Percentiles rank a stretch among this genome's conserved stretches.
phyloP scores from a whole-genome alignment of 2,113 vertebrate species.

The Petrocephalus microphthalmus region DNA sequence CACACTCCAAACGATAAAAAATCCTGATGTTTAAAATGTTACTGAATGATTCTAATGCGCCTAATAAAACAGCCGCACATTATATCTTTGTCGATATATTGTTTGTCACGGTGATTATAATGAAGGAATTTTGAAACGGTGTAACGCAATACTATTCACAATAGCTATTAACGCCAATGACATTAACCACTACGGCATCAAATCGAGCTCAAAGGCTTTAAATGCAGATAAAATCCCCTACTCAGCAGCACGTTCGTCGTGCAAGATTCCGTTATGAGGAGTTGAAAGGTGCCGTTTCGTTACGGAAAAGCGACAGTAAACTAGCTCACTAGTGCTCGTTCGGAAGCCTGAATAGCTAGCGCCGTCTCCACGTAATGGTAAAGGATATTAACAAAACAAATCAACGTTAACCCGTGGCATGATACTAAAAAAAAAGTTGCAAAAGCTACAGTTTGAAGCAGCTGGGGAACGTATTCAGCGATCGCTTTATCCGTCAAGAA shows the following conservation, averaged over 20 bases:
- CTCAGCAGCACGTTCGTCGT: neutral
- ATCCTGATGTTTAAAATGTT: neutral
- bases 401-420: neutral
- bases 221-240: neutral
- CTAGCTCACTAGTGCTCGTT: neutral
- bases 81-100: neutral
- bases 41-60: neutral
- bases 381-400: neutral
- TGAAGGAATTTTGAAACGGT: neutral
- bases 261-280: neutral
- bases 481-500: conserved; percentile 48
- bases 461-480: conserved; percentile 41
- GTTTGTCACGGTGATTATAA: neutral
- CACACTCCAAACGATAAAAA: neutral
- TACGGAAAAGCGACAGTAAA: neutral
- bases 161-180: neutral
- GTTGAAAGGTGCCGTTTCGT: neutral
- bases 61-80: neutral
- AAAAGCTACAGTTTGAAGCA: conserved; percentile 34
- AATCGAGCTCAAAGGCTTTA: neutral
- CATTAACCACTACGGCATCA: neutral
- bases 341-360: neutral
- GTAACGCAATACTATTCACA: neutral
- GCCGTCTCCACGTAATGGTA: neutral
- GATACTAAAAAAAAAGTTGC: conserved; percentile 25